Conservation (phyloP, 2,888 invertebrate genomes). For the Eremobia ochroleuca region DNA sequence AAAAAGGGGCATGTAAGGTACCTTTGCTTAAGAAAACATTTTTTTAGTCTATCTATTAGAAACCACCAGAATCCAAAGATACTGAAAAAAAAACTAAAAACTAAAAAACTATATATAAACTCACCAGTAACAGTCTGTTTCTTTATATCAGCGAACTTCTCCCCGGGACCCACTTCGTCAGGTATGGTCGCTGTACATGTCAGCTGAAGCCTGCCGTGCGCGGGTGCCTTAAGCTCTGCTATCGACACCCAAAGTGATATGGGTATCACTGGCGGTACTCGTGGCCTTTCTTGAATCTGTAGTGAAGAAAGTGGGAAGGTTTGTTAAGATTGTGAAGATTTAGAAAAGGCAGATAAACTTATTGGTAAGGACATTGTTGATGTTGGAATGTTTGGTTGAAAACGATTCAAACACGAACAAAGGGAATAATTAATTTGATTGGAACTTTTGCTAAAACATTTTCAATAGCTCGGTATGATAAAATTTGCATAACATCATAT, state of each 20-base stretch:
- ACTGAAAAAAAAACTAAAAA: too few relatives aligned
- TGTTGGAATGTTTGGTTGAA: background rate
- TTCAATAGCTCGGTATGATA: background rate
- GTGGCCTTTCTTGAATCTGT: constrained; percentile 85
- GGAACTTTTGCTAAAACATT: constrained; percentile 6
- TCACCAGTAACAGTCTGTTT: constrained; percentile 94
- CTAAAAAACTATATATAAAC: constrained; percentile 22
- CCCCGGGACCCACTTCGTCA: constrained; percentile 93
- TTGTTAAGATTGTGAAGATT: too few relatives aligned
- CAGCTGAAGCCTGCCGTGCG: constrained; percentile 93
- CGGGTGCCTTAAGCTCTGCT: constrained; percentile 93
- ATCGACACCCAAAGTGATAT: constrained; percentile 94
- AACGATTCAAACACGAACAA: background rate
- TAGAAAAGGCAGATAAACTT: background rate
- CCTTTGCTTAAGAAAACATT: background rate
- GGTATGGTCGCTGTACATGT: constrained; percentile 95
- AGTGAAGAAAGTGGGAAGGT: background rate
- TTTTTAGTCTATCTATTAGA: background rate
- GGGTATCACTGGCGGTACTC: constrained; percentile 89
- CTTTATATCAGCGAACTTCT: constrained; percentile 94
- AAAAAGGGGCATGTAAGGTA: background rate
- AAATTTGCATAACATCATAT: constrained; percentile 19
- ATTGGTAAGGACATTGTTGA: background rate
- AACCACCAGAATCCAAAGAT: background rate
- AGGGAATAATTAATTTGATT: too few relatives aligned